phyloP scores from a whole-genome alignment of 2,797 vertebrate species.

The Glossophaga mutica region DNA sequence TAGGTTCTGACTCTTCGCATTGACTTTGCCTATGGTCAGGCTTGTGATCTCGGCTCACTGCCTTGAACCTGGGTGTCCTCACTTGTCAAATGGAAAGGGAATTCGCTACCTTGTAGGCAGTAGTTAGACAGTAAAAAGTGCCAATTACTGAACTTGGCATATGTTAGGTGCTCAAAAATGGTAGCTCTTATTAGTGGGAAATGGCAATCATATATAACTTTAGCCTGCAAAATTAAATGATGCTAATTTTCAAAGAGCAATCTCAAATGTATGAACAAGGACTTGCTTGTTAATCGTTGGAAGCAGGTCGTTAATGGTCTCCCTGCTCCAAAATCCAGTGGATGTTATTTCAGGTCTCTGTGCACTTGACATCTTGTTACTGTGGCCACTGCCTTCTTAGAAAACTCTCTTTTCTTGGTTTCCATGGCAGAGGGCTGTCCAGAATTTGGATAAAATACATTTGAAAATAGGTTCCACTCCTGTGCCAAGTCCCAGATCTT shows the following conservation, averaged over 20 bases:
- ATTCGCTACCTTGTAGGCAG: background rate
- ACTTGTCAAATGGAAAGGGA: background rate
- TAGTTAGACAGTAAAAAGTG: background rate
- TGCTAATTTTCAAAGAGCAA: background rate
- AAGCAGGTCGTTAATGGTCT: background rate
- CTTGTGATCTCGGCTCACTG: background rate
- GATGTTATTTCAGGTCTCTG: background rate
- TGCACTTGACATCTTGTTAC: background rate
- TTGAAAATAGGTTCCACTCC: background rate
- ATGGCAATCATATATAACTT: background rate
- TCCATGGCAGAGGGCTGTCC: background rate
- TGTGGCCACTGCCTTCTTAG: background rate
- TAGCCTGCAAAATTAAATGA: background rate
- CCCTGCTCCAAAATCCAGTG: background rate
- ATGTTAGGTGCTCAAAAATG: background rate
- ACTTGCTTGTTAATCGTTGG: background rate
- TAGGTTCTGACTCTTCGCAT: background rate
- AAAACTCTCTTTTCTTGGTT: slow-evolving; percentile 30
- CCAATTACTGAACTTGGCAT: background rate
- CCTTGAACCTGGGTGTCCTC: background rate
- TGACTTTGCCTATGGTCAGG: background rate
- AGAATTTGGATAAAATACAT: background rate
- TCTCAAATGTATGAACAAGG: background rate
- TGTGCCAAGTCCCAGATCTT: background rate
- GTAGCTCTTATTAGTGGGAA: background rate